Conservation (phyloP, 1,140 invertebrate genomes). For the Drosophila nannoptera region DNA sequence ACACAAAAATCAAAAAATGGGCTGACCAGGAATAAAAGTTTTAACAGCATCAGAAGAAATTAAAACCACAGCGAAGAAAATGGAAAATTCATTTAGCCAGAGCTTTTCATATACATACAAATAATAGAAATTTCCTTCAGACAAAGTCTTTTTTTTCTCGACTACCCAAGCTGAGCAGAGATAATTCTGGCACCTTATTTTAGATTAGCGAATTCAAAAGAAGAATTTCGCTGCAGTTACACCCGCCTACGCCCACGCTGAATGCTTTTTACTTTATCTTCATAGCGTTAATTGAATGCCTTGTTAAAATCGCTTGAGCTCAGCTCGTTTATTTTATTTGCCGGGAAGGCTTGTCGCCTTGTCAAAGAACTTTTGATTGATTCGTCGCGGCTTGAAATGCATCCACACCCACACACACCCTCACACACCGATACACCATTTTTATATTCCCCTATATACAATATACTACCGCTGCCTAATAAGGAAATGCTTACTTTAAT, state of each 20-base stretch:
- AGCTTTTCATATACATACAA: no score
- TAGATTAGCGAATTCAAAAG: no score
- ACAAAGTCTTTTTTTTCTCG: no score
- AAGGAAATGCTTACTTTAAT: slow-evolving; percentile 74
- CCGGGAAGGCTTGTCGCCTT: not conserved
- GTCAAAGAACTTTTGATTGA: slow-evolving; percentile 54
- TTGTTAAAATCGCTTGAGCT: slow-evolving; percentile 15
- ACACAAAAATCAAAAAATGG: no score
- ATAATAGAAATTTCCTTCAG: no score
- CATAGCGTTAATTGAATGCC: slow-evolving; percentile 8
- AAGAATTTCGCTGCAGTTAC: no score
- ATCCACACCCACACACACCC: not conserved
- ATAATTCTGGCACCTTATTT: no score
- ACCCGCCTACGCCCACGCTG: not conserved
- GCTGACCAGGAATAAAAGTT: no score
- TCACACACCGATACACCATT: not conserved
- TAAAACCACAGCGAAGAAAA: no score
- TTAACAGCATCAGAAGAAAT: no score
- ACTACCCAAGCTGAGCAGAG: no score
- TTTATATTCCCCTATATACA: slow-evolving; percentile 1
- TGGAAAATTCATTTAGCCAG: no score
- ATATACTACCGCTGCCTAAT: slow-evolving; percentile 46
- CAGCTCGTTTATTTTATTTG: slow-evolving; percentile 16
- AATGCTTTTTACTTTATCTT: not conserved
- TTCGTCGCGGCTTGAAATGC: slow-evolving; percentile 27